phyloP scores from a whole-genome alignment of 2,113 vertebrate genomes.

The Strix aluco region DNA sequence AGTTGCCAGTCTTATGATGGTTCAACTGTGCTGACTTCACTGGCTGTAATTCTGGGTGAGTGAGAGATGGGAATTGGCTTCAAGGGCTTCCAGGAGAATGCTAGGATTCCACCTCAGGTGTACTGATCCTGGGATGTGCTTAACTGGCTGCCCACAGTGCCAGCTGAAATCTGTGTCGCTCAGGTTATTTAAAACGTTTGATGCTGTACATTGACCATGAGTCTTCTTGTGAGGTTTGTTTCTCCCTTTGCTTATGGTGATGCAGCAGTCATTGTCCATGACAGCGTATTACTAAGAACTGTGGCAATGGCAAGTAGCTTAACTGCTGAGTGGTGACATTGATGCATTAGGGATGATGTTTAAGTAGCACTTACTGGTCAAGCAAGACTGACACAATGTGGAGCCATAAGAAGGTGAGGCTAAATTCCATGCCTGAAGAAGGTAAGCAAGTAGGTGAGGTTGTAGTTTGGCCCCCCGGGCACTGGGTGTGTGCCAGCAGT shows the following conservation, averaged over 20 bases:
- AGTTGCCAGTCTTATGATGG: background rate
- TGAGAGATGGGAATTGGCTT: background rate
- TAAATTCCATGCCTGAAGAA: background rate
- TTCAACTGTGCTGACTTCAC: background rate
- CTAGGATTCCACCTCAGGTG: background rate
- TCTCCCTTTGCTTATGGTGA: background rate
- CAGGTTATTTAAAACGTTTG: background rate
- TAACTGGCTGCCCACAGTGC: background rate
- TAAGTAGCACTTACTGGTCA: background rate
- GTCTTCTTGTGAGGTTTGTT: background rate
- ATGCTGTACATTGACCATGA: background rate
- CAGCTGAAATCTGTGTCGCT: background rate
- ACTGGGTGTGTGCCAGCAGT: background rate
- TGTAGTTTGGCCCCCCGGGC: background rate
- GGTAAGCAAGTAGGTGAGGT: background rate
- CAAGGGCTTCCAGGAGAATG: background rate
- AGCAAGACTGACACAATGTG: background rate
- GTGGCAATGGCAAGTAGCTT: background rate
- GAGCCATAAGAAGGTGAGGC: background rate
- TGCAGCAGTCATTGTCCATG: background rate
- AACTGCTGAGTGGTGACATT: background rate
- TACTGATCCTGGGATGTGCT: background rate
- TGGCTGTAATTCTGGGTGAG: background rate
- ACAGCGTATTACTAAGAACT: background rate
- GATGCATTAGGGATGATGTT: background rate